phyloP scores from a whole-genome alignment of 2,797 vertebrate genomes.

The Myotis pilosus region DNA sequence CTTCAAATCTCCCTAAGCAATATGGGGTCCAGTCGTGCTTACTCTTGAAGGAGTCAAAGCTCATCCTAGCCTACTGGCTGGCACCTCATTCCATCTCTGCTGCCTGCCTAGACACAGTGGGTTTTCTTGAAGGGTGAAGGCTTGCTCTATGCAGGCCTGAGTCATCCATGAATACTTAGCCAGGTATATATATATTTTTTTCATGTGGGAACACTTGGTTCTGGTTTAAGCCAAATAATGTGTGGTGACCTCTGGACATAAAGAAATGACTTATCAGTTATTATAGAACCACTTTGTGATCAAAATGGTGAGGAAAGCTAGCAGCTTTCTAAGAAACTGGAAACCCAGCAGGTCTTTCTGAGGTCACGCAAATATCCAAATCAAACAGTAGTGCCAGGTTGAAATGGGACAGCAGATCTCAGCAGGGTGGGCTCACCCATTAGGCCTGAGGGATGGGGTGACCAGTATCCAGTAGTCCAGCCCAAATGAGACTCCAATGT shows the following conservation, averaged over 20 bases:
- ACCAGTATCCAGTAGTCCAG: constrained; percentile 1
- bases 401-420: neutral
- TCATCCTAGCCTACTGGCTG: neutral
- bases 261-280: neutral
- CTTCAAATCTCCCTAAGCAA: neutral
- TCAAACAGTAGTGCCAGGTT: constrained; percentile 86
- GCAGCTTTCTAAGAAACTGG: constrained; percentile 8
- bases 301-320: neutral
- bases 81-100: neutral
- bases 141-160: constrained; percentile 1
- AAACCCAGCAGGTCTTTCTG: constrained; percentile 81
- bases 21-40: neutral
- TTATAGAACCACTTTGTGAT: constrained; percentile 9
- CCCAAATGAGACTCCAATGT: neutral
- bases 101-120: neutral
- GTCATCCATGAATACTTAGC: neutral
- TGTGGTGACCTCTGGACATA: neutral
- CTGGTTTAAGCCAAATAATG: constrained; percentile 35
- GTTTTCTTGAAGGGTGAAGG: neutral
- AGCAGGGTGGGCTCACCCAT: neutral
- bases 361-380: constrained; percentile 84
- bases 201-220: constrained; percentile 33
- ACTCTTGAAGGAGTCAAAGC: neutral
- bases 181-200: neutral
- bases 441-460: neutral